These are phyloP conservation scores for Camponotus fellah DNA, from an alignment of 2,888 invertebrate genomes.

Conservation along the genomic window DNA sequence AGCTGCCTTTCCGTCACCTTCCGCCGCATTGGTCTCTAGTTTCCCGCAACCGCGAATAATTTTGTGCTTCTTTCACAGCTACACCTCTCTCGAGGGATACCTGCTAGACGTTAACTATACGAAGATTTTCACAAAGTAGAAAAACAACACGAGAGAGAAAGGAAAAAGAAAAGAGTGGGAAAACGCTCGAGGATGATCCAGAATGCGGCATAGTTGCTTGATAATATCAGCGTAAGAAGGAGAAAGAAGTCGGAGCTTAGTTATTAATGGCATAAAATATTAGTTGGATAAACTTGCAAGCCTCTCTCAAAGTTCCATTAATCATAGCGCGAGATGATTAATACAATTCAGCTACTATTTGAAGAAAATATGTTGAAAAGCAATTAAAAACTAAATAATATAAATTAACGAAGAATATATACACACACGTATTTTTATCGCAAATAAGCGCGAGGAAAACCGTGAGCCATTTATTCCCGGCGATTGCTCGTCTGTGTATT, in stretches of 20 bases:
- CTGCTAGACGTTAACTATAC: not conserved
- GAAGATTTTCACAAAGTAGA: not conserved
- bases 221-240: not conserved
- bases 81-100: not conserved
- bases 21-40: conserved; percentile 13
- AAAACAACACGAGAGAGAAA: not conserved
- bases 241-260: conserved; percentile 26
- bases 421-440: not conserved
- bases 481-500: conserved; percentile 24
- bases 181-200: not conserved
- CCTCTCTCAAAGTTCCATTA: conserved; percentile 24
- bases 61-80: not conserved
- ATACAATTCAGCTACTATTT: conserved; percentile 21
- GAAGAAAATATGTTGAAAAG: not conserved
- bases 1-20: conserved; percentile 61
- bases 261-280: conserved; percentile 47
- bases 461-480: conserved; percentile 33
- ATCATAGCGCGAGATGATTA: conserved; percentile 32
- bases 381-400: conserved; percentile 11
- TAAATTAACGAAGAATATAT: not conserved
- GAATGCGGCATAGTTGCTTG: conserved; percentile 1
- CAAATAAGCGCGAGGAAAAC: conserved; percentile 17
- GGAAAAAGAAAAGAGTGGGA: not conserved
- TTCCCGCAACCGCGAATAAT: conserved; percentile 26
- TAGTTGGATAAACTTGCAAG: conserved; percentile 23